A percentile compares a stretch with the other conserved stretches of the same genome.
Conservation (phyloP, 1,140 invertebrate species). For the Homalodisca vitripennis region DNA sequence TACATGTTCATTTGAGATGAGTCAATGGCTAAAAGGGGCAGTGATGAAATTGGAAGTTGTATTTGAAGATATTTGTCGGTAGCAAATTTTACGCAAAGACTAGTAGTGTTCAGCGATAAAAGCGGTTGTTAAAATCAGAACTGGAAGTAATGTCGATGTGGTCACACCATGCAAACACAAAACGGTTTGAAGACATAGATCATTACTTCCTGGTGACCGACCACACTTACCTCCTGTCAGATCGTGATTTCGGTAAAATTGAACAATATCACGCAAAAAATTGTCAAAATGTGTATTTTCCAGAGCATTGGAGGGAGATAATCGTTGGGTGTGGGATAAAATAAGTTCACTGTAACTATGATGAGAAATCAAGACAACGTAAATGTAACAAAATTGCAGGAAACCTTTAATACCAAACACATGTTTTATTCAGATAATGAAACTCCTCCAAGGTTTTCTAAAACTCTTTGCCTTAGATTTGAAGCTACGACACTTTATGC, state of each 20-base stretch:
- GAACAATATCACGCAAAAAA: background rate
- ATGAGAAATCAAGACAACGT: background rate
- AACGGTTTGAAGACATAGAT: conserved; percentile 3
- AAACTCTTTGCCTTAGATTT: conserved; percentile 17
- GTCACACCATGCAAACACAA: background rate
- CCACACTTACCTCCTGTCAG: conserved; percentile 6
- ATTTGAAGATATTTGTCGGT: background rate
- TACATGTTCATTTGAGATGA: conserved; percentile 37
- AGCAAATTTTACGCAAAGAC: background rate
- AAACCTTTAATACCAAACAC: conserved; percentile 5
- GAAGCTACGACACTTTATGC: background rate
- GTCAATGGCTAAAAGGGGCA: conserved; percentile 24
- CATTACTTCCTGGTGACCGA: conserved; percentile 5
- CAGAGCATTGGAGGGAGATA: conserved; percentile 16
- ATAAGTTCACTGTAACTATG: conserved; percentile 1
- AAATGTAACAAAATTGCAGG: background rate
- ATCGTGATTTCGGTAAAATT: conserved; percentile 3
- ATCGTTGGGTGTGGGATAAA: background rate
- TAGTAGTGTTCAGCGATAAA: conserved; percentile 3
- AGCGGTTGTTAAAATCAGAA: conserved; percentile 7
- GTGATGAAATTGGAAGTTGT: conserved; percentile 24
- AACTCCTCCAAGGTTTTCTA: background rate
- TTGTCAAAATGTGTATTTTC: conserved; percentile 5
- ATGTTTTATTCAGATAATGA: background rate
- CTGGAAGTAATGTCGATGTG: conserved; percentile 6